Evolutionary conservation across 2,888 invertebrate genomes (phyloP).

Genomic region (Busseola fusca): DNA sequence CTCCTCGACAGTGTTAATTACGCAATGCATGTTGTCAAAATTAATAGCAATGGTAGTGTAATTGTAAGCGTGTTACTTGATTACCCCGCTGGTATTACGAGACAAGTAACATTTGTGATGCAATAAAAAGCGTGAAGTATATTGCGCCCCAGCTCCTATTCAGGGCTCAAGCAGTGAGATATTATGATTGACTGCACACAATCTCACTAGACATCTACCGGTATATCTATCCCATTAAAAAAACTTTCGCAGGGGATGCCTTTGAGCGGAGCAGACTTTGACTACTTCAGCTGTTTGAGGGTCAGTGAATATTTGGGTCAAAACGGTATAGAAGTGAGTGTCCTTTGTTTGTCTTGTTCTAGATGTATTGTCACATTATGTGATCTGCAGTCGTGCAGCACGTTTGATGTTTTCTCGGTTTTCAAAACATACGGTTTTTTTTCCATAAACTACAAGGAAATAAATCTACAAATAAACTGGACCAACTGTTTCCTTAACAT

Average conservation of each 20-base stretch:
- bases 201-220: slow-evolving; percentile 12
- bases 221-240: slow-evolving; percentile 38
- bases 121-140: not conserved
- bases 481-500: slow-evolving; percentile 25
- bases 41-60: not conserved
- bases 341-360: slow-evolving; percentile 27
- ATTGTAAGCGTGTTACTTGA: not conserved
- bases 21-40: not conserved
- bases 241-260: slow-evolving; percentile 18
- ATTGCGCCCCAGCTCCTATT: not conserved
- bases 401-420: not conserved
- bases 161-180: not conserved
- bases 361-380: slow-evolving; percentile 12
- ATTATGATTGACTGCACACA: slow-evolving; percentile 15
- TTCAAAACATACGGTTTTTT: not conserved
- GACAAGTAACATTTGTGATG: not conserved
- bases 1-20: not conserved
- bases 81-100: not conserved
- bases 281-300: slow-evolving; percentile 32
- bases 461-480: slow-evolving; percentile 27
- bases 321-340: slow-evolving; percentile 9
- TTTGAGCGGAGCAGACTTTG: slow-evolving; percentile 42
- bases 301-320: slow-evolving; percentile 51
- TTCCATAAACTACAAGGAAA: not conserved
- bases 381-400: not conserved